These are phyloP conservation scores for Adelosebastes latens DNA, from an alignment of 2,797 vertebrate genomes.

Conservation along the genomic window DNA sequence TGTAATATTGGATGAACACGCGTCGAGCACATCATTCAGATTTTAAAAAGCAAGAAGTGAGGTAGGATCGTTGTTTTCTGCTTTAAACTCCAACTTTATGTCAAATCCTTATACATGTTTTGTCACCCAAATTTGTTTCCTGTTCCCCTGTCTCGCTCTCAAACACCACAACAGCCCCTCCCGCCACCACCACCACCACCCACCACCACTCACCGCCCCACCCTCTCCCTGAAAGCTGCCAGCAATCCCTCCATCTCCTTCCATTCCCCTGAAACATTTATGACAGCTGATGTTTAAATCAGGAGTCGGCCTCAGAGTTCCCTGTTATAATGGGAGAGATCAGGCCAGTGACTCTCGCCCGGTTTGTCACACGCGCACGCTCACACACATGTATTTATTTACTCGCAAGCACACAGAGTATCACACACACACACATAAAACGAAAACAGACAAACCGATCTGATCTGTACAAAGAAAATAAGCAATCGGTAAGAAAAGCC, in stretches of 20 bases:
- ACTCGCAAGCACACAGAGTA: neutral
- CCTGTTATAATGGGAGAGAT: conserved; percentile 55
- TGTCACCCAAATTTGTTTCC: conserved; percentile 2
- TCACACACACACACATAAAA: neutral
- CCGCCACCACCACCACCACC: conserved; percentile 12
- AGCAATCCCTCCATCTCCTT: conserved; percentile 49
- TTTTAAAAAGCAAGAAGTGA: neutral
- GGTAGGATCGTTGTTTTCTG: neutral
- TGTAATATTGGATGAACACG: neutral
- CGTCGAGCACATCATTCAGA: neutral
- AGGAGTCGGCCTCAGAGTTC: conserved; percentile 68
- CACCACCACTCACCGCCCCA: neutral
- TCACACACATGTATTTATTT: neutral
- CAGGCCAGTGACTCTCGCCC: conserved; percentile 13
- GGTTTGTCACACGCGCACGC: conserved; percentile 15
- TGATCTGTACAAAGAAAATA: conserved; percentile 4
- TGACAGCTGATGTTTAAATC: conserved; percentile 82
- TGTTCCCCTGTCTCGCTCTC: neutral
- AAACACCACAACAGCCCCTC: conserved; percentile 18
- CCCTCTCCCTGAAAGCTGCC: conserved; percentile 35
- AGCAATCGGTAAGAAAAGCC: neutral
- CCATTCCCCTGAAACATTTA: conserved; percentile 80
- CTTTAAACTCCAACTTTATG: neutral
- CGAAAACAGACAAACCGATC: neutral
- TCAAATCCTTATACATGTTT: neutral